Percentiles rank a stretch among this genome's conserved stretches.
phyloP scores from a whole-genome alignment of 2,113 vertebrate species.

The Tragelaphus buxtoni region DNA sequence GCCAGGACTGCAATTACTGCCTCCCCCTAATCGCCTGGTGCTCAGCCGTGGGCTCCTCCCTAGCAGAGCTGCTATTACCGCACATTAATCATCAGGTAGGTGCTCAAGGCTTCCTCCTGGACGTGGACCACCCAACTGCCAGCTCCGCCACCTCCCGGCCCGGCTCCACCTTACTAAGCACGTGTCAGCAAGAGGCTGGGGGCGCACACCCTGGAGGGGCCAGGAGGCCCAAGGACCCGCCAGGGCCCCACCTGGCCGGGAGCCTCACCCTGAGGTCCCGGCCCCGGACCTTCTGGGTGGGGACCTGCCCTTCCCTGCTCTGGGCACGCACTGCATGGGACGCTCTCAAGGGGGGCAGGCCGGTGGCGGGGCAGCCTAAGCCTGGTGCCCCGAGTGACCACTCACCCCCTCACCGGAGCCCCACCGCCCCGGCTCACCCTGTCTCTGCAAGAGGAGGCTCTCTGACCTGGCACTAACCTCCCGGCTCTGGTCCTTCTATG shows the following conservation, averaged over 20 bases:
- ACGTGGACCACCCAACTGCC: conserved; percentile 62
- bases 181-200: background rate
- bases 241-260: rapidly evolving
- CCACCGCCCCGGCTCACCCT: rapidly evolving
- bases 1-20: conserved; percentile 66
- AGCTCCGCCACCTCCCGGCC: background rate
- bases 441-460: background rate
- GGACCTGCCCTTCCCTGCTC: background rate
- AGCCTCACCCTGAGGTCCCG: background rate
- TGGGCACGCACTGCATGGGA: rapidly evolving
- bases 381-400: background rate
- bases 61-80: conserved; percentile 60
- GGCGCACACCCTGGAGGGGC: background rate
- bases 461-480: rapidly evolving
- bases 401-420: background rate
- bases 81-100: conserved; percentile 64
- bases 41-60: conserved; percentile 36
- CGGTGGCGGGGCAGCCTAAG: background rate
- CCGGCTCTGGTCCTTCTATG: background rate
- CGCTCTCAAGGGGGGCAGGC: background rate
- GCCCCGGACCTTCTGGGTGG: background rate
- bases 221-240: no score
- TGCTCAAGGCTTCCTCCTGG: background rate
- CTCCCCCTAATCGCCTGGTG: background rate
- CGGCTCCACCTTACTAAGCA: background rate